A percentile compares a stretch with the other conserved stretches of the same genome.
phyloP scores from a whole-genome alignment of 1,140 invertebrate genomes.

The Conus betulinus region DNA sequence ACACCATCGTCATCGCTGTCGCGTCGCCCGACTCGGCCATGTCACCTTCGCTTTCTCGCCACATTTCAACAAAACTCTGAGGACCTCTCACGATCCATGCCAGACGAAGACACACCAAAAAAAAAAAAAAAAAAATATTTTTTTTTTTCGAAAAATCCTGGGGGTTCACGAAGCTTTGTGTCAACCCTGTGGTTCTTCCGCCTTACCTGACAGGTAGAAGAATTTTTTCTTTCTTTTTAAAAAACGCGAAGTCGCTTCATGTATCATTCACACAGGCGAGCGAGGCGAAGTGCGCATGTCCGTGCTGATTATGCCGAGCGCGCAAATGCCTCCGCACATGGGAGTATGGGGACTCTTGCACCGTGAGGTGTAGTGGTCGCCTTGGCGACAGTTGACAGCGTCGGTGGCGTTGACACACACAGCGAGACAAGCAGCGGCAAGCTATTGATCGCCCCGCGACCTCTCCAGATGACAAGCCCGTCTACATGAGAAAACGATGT shows the following conservation, averaged over 20 bases:
- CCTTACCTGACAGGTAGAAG: constrained; percentile 31
- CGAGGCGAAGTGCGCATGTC: constrained; percentile 18
- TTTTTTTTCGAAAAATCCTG: no score
- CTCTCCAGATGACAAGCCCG: not conserved
- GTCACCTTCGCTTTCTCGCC: no score
- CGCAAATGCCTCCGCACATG: constrained; percentile 11
- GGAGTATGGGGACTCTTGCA: not conserved
- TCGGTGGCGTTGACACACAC: constrained; percentile 12
- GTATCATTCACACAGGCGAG: constrained; percentile 13
- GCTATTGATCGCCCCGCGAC: not conserved
- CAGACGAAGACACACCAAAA: no score
- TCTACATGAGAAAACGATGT: not conserved
- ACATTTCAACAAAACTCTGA: no score
- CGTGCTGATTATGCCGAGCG: constrained; percentile 29
- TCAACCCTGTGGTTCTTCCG: not conserved
- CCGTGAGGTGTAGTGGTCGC: constrained; percentile 8
- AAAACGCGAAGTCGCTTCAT: not conserved
- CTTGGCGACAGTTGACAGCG: constrained; percentile 31
- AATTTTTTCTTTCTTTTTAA: not conserved
- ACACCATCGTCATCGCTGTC: not conserved
- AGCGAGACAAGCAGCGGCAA: not conserved
- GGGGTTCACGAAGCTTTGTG: no score
- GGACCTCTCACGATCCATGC: no score
- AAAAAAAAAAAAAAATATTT: no score
- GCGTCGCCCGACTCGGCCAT: no score